Evolutionary conservation across 2,797 vertebrate species (phyloP), one percentile per base, ranked within the genome.

Genomic region (Oryzias sinensis): DNA sequence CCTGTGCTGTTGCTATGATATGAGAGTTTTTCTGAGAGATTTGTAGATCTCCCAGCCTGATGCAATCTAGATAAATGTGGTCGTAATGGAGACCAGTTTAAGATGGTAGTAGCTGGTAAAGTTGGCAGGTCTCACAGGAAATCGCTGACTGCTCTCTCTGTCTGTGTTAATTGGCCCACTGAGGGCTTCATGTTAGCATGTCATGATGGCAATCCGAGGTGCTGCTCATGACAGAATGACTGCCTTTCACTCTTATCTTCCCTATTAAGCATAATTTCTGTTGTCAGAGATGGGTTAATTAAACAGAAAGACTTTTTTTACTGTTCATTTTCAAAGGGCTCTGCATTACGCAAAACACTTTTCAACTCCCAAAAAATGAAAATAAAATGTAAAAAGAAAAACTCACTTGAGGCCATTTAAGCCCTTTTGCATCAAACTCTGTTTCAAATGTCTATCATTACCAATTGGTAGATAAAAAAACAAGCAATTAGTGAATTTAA

Each of bases 111-210:
- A 83, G 73, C 80, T 87, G 87, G 76, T 87, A 74, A 90, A 91
- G 87, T 88, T 70, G 74, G 77, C 81, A 53, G 80, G 88, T 92
- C 92, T 93, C 92, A 69, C 83, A 90, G 91, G 92, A 90, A 91
- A 91, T 87, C 68, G 87, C 90, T 90, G 90, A 90, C 90, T 90
- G 88, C 88, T 90, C 82, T 85, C 80, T 82, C 84, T 65, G 79
- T 83, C 79, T 72, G 68, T 72, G 68, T 86, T 93, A 93, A 93
- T 93, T 93, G 92, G 92, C 89, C 92, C 88, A 72, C 85, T 1
- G 88, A 91, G 91, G 78, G 82, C 78, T 84, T 74, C 53, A 84
- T 91, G 88, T 92, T 91, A 90, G 87, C 64, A 57, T 74, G 84
- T 79, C 84, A 73, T 81, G 65, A 87, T 88, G 90, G 75, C 81